Evolutionary conservation across 2,113 vertebrate species (phyloP), one percentile per base, ranked within the genome.

Genomic region (Lutjanus erythropterus): DNA sequence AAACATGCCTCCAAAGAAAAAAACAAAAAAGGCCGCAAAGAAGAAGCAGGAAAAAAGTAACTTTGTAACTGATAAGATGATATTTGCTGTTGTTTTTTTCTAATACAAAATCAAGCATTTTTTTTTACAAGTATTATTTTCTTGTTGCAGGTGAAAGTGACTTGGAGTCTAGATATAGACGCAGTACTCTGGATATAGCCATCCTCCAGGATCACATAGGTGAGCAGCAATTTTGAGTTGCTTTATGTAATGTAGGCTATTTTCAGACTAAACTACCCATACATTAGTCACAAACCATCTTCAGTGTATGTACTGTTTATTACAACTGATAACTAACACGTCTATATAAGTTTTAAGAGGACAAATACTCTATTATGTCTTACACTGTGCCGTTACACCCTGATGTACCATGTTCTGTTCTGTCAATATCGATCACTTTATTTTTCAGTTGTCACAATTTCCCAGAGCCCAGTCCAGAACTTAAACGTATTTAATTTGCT

Each of bases 1-100:
- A 55, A 62, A 75, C 46, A 96, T 95, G 95, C 86, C 95, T 39
- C 93, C 87, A 15, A 95, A 95, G 72, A 93, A 86, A 65, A 92
- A 87, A 61, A 85, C 46, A 8, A 91, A 91, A 75, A 94, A 90
- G 56, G 61, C 60, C 14, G 62, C 80, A 53, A 78, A 81, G 41
- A 88, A 88, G 77, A 90, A 59, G 25, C 9, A 78, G 37, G 78
- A 87, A 29, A 85, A 82, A 78, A 85, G 92, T 92, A 84, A 84
- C 53, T 58, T 39, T 52, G 0, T n/a, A n/a, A n/a, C 35, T 25
- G 1, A 1, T 31, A 2, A 53, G 27, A 25, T n/a, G 11, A 0
- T 9, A 12, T 4, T 27, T 44, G n/a, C n/a, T 15, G 1, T n/a
- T n/a, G 9, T 9, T n/a, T 2, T 15, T 21, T 21, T n/a, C 2